Evolutionary conservation across 2,113 vertebrate species (phyloP), one percentile per base, ranked within the genome.

Genomic region (Erythrolamprus reginae): DNA sequence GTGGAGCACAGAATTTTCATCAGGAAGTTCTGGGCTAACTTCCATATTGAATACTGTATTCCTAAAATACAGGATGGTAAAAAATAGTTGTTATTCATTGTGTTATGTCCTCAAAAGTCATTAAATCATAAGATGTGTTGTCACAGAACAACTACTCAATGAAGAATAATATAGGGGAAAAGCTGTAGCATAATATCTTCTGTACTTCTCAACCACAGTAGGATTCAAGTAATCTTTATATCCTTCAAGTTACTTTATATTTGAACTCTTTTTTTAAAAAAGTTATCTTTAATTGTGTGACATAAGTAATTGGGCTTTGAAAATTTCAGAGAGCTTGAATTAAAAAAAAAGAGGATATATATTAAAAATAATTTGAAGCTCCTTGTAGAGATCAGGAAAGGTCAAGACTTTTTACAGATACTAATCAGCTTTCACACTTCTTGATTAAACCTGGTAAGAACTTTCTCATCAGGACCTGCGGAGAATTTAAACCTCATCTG

Each of bases 171-270:
- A 83, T 95, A 92, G 90, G 90, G 88, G 0, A 93, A 95, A 94
- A 65, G 65, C 89, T 91, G 92, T 92, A 94, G 93, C 88, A 95
- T 95, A 95, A 92, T 95, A 95, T 94, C 92, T 94, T 86, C 86
- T 90, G 87, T 92, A 91, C 86, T 92, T 94, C 93, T 94, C 91
- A 94, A 45, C 95, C 92, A 93, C 87, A 92, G 92, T 84, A 0
- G 94, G 94, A 91, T 15, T 21, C 91, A 33, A 55, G 93, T 95
- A 92, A 91, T 92, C 90, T 93, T 65, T 28, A n/a, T n/a, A n/a
- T 26, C 90, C 87, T 92, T 92, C 88, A 91, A 95, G 82, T 86
- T 88, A 92, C 95, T 96, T 93, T 93, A 70, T 92, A 90, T 89
- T 93, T 94, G 91, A 94, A 95, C 88, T 91, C 88, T 92, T 84